phyloP scores from a whole-genome alignment of 1,140 invertebrate species.

The Papilio xuthus region DNA sequence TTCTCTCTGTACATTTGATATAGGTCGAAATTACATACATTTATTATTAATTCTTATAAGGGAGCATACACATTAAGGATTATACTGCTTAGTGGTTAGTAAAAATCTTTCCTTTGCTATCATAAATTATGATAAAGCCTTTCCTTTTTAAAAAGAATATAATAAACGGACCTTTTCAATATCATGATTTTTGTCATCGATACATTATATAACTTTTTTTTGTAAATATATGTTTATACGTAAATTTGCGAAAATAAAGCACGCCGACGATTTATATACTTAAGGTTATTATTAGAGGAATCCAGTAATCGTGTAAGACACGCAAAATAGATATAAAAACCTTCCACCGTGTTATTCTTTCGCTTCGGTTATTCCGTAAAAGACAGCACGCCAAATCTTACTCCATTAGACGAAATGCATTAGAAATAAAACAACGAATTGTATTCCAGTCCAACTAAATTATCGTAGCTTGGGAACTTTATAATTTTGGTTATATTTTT shows the following conservation, averaged over 20 bases:
- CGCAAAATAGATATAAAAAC: slow-evolving; percentile 28
- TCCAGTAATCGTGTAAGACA: slow-evolving; percentile 22
- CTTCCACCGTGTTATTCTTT: slow-evolving; percentile 24
- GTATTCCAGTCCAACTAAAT: neutral
- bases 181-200: neutral
- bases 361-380: slow-evolving; percentile 7
- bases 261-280: neutral
- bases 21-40: neutral
- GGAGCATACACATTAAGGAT: neutral
- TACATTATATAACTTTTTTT: too few relatives aligned
- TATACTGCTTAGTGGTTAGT: neutral
- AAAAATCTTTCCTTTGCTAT: neutral
- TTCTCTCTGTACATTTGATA: slow-evolving; percentile 3
- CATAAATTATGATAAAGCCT: neutral
- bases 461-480: neutral
- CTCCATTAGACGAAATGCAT: slow-evolving; percentile 20
- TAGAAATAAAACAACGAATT: neutral
- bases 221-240: neutral
- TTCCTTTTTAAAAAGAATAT: neutral
- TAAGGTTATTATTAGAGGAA: slow-evolving; percentile 12
- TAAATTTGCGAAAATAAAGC: neutral
- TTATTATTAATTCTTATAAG: slow-evolving; percentile 13
- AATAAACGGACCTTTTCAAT: neutral
- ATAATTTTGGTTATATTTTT: neutral
- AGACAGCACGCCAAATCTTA: slow-evolving; percentile 25